Base-by-base conservation (phyloP, 2,888 invertebrate genomes). In the Hemaris fuciformis region DNA sequence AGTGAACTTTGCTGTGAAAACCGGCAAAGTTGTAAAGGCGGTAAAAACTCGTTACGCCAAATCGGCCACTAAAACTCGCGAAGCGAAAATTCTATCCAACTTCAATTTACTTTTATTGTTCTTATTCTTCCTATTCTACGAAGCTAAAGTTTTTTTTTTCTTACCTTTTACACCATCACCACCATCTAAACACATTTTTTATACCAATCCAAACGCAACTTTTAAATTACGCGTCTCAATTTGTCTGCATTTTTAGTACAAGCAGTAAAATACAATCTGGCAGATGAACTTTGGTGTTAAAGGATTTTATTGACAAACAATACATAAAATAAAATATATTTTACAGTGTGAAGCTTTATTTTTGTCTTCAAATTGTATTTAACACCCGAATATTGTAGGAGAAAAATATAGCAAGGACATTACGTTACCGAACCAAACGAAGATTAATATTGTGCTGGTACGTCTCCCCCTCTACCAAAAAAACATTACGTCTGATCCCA, bases 21-120 rank as follows among this genome's bases (percentile, higher is more conserved):
- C 85, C 85, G 84, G 87, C 77, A 81, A 89, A 89, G 81, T 91
- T 89, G 86, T 83, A 81, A 87, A 87, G 83, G 87, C 87, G 86
- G 89, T 90, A 91, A 89, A 89, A 91, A 91, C 90, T 91, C 89
- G 89, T 91, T 90, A 89, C 88, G 84, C 81, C 81, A 89, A 91
- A 90, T 90, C 89, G 90, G 79, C 89, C 87, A 88, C 89, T 90
- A 90, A 91, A 91, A 89, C 88, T 89, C 86, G 84, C 85, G 87
- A 89, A 89, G 91, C 89, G 89, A 89, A 89, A 90, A 90, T 91
- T 91, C 89, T 90, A 91, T 91, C 88, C 85, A 84, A 88, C 83
- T 91, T 91, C 90, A 90, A 91, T 91, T 91, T 90, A 89, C 89
- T 90, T 91, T 91, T 90, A 90, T 89, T 91, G 90, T 90, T 88